These are phyloP conservation scores for Anas acuta DNA, from an alignment of 2,797 vertebrate species.

Conservation along the genomic window DNA sequence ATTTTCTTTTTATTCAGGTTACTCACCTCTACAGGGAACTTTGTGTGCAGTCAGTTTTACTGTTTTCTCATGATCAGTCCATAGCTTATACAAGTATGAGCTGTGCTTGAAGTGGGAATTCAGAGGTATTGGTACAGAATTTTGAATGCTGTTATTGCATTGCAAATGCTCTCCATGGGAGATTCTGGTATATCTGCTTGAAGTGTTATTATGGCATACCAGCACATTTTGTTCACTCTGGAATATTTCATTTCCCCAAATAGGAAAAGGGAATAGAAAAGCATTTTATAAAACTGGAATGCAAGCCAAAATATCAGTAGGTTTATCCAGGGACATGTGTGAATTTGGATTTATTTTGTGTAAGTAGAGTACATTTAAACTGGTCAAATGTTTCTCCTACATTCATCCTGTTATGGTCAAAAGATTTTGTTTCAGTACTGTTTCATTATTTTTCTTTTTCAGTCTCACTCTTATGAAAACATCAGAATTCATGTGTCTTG, in stretches of 20 bases:
- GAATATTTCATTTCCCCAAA: not conserved
- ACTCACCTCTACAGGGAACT: not conserved
- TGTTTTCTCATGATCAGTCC: not conserved
- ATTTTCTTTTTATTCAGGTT: not conserved
- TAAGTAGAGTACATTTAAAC: not conserved
- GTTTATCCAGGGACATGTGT: not conserved
- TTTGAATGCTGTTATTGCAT: not conserved
- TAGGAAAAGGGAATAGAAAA: not conserved
- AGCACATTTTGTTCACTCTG: not conserved
- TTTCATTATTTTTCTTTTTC: not conserved
- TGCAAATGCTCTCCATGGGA: constrained; percentile 1
- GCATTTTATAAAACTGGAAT: not conserved
- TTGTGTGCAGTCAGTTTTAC: not conserved
- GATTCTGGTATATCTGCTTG: not conserved
- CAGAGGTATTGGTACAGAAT: not conserved
- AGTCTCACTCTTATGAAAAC: not conserved
- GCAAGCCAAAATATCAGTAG: not conserved
- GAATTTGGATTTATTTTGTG: not conserved
- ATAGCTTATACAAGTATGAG: not conserved
- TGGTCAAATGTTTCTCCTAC: not conserved
- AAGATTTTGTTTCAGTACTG: not conserved
- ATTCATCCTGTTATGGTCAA: not conserved
- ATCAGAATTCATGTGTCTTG: not conserved
- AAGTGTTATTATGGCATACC: not conserved
- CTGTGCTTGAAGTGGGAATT: not conserved